Conservation (phyloP, 2,113 vertebrate genomes). For the Hypanus sabinus region DNA sequence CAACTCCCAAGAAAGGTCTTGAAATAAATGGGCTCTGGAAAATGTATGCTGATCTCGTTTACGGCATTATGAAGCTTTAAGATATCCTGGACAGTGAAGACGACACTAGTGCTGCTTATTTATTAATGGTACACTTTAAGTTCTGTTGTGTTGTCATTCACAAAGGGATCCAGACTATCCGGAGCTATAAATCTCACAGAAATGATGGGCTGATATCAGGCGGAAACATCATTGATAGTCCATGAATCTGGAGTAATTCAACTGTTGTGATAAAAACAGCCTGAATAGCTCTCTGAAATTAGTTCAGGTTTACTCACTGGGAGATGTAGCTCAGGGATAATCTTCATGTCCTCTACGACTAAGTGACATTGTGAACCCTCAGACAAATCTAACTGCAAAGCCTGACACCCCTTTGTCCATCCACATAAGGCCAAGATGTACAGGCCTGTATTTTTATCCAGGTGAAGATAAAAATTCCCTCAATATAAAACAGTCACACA, state of each 20-base stretch:
- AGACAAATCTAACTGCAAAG: background rate
- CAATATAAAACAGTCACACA: background rate
- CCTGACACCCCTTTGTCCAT: background rate
- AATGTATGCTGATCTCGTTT: background rate
- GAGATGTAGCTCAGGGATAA: background rate
- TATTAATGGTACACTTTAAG: background rate
- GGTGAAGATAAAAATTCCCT: background rate
- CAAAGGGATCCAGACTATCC: background rate
- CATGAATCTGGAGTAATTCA: slow-evolving; percentile 23
- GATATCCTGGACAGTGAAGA: background rate
- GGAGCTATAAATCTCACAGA: slow-evolving; percentile 5
- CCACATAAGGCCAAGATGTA: background rate
- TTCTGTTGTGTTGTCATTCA: slow-evolving; percentile 11
- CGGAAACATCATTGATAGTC: slow-evolving; percentile 38
- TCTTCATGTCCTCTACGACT: background rate
- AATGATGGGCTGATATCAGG: slow-evolving; percentile 22
- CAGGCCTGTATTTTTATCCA: background rate
- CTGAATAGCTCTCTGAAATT: background rate
- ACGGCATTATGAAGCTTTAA: background rate
- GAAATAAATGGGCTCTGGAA: background rate
- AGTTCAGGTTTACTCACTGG: slow-evolving; percentile 16
- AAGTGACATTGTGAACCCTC: background rate
- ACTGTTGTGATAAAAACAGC: slow-evolving; percentile 37
- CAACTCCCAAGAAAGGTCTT: background rate
- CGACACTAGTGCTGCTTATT: background rate